phyloP scores from a whole-genome alignment of 2,113 vertebrate species.

The Ptychochromis oligacanthus region DNA sequence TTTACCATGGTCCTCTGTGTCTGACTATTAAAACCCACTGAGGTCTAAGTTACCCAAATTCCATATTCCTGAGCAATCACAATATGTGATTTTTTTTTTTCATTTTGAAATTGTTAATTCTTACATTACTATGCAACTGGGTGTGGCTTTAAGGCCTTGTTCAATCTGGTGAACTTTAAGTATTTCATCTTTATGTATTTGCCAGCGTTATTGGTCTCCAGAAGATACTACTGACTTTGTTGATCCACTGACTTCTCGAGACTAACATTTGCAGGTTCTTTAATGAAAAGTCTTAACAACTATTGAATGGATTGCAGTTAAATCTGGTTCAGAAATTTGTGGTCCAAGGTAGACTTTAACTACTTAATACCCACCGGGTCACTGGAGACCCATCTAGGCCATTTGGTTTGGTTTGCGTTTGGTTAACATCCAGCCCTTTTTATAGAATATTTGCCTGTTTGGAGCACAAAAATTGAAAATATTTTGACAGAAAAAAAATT shows the following conservation, averaged over 20 bases:
- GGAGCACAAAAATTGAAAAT: no score
- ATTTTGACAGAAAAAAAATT: no score
- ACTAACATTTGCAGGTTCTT: background rate
- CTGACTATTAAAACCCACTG: background rate
- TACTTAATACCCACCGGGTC: no score
- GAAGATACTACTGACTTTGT: background rate
- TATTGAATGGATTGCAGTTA: no score
- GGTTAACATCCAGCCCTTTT: no score
- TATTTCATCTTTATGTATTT: background rate
- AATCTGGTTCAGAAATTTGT: no score
- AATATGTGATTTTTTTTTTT: background rate
- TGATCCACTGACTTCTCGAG: no score
- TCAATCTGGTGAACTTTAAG: background rate
- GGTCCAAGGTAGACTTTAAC: no score
- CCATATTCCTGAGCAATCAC: background rate
- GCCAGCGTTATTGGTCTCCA: accelerated
- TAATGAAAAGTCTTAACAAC: background rate
- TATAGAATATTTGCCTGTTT: no score
- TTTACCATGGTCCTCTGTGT: background rate
- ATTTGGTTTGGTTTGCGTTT: no score
- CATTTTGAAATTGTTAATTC: background rate
- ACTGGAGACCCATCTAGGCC: no score
- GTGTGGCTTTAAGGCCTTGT: background rate
- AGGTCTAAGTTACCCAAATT: background rate
- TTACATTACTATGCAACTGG: background rate